Conservation (phyloP, 2,888 invertebrate species). For the Leptinotarsa haldemani region DNA sequence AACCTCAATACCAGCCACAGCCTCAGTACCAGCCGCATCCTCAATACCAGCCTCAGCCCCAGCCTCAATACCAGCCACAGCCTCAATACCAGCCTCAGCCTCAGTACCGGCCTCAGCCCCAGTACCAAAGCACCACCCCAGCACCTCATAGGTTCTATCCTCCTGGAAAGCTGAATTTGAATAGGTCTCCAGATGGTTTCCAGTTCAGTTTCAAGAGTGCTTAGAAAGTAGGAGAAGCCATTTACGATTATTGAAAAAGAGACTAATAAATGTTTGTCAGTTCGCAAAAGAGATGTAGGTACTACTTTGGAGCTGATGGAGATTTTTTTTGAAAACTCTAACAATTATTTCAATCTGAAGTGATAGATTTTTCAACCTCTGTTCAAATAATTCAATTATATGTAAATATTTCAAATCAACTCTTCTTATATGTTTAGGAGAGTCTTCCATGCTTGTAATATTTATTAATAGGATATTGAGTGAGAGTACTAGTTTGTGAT, state of each 20-base stretch:
- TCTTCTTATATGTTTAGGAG: background rate
- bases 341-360: background rate
- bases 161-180: conserved; percentile 86
- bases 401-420: background rate
- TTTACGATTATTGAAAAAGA: no score
- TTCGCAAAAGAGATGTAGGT: no score
- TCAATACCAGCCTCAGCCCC: conserved; percentile 67
- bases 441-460: conserved; percentile 6
- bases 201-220: conserved; percentile 86
- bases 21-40: conserved; percentile 61
- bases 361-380: no score
- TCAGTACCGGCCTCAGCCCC: conserved; percentile 65
- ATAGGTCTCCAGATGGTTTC: conserved; percentile 89
- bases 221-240: conserved; percentile 50
- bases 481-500: conserved; percentile 24
- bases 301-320: no score
- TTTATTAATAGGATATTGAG: conserved; percentile 15
- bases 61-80: conserved; percentile 61
- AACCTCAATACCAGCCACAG: conserved; percentile 67
- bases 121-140: conserved; percentile 71
- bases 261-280: no score
- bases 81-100: conserved; percentile 55
- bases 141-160: conserved; percentile 83
- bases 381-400: no score
- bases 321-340: background rate